Conservation (phyloP, 2,113 vertebrate species). For the Hippopotamus amphibius region DNA sequence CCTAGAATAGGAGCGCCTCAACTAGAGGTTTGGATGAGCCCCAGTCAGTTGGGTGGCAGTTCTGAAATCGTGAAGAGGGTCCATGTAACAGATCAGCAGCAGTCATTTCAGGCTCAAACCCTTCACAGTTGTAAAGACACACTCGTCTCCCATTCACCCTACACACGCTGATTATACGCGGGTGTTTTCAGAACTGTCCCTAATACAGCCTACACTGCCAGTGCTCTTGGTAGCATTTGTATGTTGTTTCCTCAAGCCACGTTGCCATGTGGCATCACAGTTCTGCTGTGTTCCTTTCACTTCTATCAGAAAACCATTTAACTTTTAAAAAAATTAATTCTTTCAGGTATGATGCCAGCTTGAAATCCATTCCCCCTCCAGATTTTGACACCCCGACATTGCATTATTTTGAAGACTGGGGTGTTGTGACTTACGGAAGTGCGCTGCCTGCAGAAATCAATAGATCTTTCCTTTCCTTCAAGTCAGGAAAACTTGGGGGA, state of each 20-base stretch:
- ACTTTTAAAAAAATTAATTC: background rate
- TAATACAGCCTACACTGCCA: rapidly evolving
- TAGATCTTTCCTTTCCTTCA: slow-evolving; percentile 96
- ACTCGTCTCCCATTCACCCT: background rate
- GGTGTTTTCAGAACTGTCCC: background rate
- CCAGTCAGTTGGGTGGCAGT: background rate
- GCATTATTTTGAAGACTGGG: slow-evolving; percentile 99
- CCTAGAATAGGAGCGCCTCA: background rate
- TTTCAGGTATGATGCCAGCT: slow-evolving; percentile 94
- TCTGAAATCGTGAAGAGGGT: background rate
- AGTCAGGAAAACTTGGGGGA: slow-evolving; percentile 98
- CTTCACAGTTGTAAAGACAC: background rate
- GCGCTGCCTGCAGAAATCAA: slow-evolving; percentile 92
- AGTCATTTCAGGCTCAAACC: background rate
- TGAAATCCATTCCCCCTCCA: slow-evolving; percentile 90
- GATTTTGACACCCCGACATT: slow-evolving; percentile 93
- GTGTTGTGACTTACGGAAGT: slow-evolving; percentile 97
- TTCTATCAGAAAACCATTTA: slow-evolving; percentile 49
- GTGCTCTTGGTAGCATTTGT: background rate
- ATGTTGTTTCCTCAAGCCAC: background rate
- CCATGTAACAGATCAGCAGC: background rate
- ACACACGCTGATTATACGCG: rapidly evolving
- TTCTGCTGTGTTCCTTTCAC: background rate
- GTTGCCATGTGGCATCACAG: background rate
- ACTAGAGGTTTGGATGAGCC: background rate